Evolutionary conservation across 2,113 vertebrate genomes (phyloP).

Genomic region (Xiphorhynchus elegans): DNA sequence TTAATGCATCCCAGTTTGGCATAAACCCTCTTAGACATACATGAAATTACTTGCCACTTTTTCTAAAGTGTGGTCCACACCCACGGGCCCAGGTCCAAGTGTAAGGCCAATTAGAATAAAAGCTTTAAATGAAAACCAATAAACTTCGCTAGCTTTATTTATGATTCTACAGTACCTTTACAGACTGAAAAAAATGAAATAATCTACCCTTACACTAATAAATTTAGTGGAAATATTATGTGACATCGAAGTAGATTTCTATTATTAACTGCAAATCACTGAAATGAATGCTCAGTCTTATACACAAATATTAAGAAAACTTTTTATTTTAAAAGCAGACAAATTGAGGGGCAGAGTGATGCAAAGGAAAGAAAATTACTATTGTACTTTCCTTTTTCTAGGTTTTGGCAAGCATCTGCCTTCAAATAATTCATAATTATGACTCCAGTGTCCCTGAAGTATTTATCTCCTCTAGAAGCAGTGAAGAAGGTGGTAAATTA

Average conservation of each 20-base stretch:
- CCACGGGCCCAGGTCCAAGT: not conserved
- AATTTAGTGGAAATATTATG: not conserved
- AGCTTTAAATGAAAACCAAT: not conserved
- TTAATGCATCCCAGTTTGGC: not conserved
- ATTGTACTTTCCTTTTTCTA: not conserved
- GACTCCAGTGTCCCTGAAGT: not conserved
- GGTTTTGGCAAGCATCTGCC: not conserved
- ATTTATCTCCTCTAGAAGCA: not conserved
- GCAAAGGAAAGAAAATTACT: not conserved
- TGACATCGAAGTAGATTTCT: not conserved
- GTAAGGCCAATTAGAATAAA: not conserved
- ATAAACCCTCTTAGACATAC: not conserved
- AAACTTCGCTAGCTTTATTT: not conserved
- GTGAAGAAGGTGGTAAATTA: not conserved
- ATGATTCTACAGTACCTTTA: not conserved
- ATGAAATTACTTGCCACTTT: not conserved
- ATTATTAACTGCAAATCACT: not conserved
- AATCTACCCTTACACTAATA: not conserved
- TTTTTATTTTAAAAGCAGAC: not conserved
- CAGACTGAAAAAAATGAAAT: not conserved
- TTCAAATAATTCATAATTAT: conserved; percentile 12
- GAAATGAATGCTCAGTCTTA: not conserved
- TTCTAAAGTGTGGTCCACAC: not conserved
- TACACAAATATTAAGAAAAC: not conserved
- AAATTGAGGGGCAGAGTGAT: not conserved